Base-by-base conservation (phyloP, 2,113 vertebrate genomes). In the Zootoca vivipara region DNA sequence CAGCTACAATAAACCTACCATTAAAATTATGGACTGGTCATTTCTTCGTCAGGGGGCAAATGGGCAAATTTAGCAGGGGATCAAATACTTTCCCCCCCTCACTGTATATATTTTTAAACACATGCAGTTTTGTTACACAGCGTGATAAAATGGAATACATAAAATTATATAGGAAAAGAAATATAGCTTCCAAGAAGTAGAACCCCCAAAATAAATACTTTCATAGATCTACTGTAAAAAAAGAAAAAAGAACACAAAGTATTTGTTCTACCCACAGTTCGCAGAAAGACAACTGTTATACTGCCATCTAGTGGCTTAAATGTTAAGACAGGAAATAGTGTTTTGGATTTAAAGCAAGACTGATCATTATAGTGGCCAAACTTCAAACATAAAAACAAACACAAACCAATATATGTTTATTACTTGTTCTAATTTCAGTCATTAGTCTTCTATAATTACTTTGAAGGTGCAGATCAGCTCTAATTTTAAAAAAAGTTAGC, bases 231-330 rank as follows among this genome's bases (percentile, higher is more conserved):
- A 62, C 35, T 87, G 62, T 0, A 64, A 40, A 86, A 46, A 28
- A 42, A 56, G 20, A 26, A 46, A 70, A 26, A 46, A 70, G 69
- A n/a, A 56, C 72, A 58, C 28, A 80, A 62, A 64, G 35, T 74
- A 65, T 42, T 18, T 84, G 35, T 84, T 69, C 33, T 65, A 8
- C 26, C 70, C 0, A 38, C 6, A 35, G 12, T 62, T 67, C 1
- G 46, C 0, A 83, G 52, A 2, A 77, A 67, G 91, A 87, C 26
- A 33, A 65, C 18, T 62, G 42, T 83, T 94, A 80, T 90, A 89
- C 20, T 56, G 89, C 93, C 92, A 94, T 83, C 91, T 94, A 92
- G 90, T 78, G 89, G 93, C 85, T 84, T 40, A 22, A 0, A 56
- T 74, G 24, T 42, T 88, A 89, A 90, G 86, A 24, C 91, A 24